phyloP scores from a whole-genome alignment of 2,888 invertebrate species.

The Eucriotettix oculatus region DNA sequence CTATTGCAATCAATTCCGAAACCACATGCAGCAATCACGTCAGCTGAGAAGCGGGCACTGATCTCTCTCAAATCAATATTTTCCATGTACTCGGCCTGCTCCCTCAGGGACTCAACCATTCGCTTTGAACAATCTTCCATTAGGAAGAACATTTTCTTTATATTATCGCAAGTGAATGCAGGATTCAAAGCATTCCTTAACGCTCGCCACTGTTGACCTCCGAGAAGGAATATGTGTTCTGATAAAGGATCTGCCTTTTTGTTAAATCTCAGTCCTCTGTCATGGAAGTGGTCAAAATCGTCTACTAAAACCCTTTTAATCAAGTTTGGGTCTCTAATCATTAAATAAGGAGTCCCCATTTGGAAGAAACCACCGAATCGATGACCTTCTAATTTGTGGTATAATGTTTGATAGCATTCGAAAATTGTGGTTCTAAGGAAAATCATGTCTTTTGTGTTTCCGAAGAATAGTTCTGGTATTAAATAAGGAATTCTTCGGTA shows the following conservation, averaged over 20 bases:
- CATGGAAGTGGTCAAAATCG: not conserved
- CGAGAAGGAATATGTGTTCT: not conserved
- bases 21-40: slow-evolving; percentile 29
- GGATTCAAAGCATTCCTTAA: slow-evolving; percentile 46
- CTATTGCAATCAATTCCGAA: slow-evolving; percentile 26
- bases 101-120: slow-evolving; percentile 25
- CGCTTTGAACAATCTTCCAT: slow-evolving; percentile 38
- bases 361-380: not conserved
- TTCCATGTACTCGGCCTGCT: slow-evolving; percentile 20
- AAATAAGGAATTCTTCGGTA: not conserved
- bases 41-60: slow-evolving; percentile 23
- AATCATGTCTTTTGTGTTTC: not conserved
- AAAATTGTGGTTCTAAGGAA: not conserved
- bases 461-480: not conserved
- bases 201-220: slow-evolving; percentile 38
- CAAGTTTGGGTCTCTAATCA: not conserved
- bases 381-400: not conserved
- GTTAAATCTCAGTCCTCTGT: not conserved
- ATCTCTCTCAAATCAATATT: slow-evolving; percentile 13
- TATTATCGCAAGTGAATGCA: slow-evolving; percentile 47
- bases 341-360: not conserved
- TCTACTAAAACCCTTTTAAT: not conserved
- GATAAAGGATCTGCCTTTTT: not conserved
- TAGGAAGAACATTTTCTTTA: slow-evolving; percentile 44
- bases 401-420: not conserved